phyloP scores from a whole-genome alignment of 2,113 vertebrate genomes.

The Limanda limanda region DNA sequence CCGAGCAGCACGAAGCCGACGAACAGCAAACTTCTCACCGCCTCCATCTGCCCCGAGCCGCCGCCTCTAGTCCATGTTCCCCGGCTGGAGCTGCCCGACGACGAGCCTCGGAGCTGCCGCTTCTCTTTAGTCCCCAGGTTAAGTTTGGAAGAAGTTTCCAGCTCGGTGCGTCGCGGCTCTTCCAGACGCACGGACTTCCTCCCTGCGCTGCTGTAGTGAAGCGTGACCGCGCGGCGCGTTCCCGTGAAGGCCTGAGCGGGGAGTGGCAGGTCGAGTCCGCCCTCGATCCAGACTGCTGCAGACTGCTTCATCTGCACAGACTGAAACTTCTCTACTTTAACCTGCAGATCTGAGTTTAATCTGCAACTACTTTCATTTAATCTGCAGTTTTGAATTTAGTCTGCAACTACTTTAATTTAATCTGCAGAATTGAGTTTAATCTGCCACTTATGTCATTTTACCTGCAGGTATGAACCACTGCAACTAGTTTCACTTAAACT shows the following conservation, averaged over 20 bases:
- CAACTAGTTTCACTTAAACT: too few relatives aligned
- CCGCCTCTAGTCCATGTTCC: slow-evolving; percentile 76
- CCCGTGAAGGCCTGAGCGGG: slow-evolving; percentile 74
- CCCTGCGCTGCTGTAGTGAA: slow-evolving; percentile 61
- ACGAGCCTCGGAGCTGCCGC: background rate
- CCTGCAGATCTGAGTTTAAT: too few relatives aligned
- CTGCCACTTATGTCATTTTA: too few relatives aligned
- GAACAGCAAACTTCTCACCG: slow-evolving; percentile 81
- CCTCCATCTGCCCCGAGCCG: slow-evolving; percentile 76
- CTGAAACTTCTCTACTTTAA: background rate
- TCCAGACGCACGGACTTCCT: slow-evolving; percentile 69
- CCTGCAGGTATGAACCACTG: too few relatives aligned
- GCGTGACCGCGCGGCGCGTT: slow-evolving; percentile 73
- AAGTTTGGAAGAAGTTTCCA: background rate
- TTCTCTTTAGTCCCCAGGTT: background rate
- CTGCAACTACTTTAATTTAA: too few relatives aligned
- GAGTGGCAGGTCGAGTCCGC: slow-evolving; percentile 72
- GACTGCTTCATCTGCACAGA: background rate
- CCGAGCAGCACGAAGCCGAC: slow-evolving; percentile 78
- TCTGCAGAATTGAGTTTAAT: too few relatives aligned
- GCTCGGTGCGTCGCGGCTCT: too few relatives aligned
- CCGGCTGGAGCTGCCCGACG: background rate
- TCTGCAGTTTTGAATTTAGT: too few relatives aligned
- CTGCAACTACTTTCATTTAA: too few relatives aligned
- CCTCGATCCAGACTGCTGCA: slow-evolving; percentile 23